Conservation (phyloP, 2,888 invertebrate genomes). For the Drosophila affinis region DNA sequence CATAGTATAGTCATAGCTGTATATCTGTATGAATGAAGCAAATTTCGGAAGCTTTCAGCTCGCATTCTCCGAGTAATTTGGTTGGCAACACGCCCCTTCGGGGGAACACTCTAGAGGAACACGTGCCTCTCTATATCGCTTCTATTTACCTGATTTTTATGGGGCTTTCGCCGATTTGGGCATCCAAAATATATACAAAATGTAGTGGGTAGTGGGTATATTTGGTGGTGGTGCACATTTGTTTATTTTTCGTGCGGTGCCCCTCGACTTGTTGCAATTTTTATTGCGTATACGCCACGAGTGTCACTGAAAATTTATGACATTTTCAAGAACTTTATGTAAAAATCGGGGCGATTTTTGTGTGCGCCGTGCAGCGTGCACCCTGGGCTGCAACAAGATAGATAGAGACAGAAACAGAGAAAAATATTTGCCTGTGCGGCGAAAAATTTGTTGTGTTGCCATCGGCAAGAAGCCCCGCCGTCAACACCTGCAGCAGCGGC, state of each 20-base stretch:
- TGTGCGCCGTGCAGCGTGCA: neutral
- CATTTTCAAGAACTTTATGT: conserved; percentile 41
- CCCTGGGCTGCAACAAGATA: conserved; percentile 3
- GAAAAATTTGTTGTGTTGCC: conserved; percentile 22
- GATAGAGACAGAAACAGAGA: conserved; percentile 5
- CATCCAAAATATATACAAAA: neutral
- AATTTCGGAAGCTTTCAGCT: no score
- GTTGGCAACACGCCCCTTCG: neutral
- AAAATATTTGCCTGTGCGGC: conserved; percentile 19
- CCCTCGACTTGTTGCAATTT: conserved; percentile 24
- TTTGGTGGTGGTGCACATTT: conserved; percentile 12
- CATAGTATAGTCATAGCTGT: no score
- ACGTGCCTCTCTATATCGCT: neutral
- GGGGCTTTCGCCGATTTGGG: conserved; percentile 11
- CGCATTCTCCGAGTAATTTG: no score
- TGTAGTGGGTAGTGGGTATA: neutral
- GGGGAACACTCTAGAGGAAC: neutral
- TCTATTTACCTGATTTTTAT: conserved; percentile 27
- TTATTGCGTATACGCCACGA: conserved; percentile 58
- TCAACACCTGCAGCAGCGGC: conserved; percentile 45
- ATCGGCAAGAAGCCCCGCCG: conserved; percentile 27
- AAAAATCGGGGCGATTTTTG: conserved; percentile 15
- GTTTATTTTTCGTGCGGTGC: neutral
- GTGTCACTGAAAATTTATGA: conserved; percentile 58
- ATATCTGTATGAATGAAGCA: no score